Base-by-base conservation (phyloP, 2,888 invertebrate species). In the Auanema sp. region DNA sequence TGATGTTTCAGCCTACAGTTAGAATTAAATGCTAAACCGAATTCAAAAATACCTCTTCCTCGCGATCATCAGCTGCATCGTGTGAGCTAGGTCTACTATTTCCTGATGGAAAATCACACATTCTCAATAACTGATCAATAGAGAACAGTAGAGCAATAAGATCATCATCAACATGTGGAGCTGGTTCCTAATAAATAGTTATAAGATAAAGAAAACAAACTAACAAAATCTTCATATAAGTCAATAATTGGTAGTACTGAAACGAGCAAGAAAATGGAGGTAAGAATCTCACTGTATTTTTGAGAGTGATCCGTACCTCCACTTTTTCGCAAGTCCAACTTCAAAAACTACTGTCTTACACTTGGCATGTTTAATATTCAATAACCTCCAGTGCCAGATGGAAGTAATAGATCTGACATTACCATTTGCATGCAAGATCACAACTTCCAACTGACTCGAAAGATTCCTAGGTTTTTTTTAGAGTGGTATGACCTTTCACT, bases 231-330 rank as follows among this genome's bases (percentile, higher is more conserved):
- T 33, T 33, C 33, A 33, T 33, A 33, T 33, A 33, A 33, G 33
- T 33, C 33, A 33, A 33, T 33, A 33, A 33, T 33, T 33, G 33
- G 33, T 8, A 33, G 33, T 33, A 33, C 33, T 33, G 16, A 5
- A 16, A 55, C 41, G 8, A 23, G 25, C 65, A 24, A 62, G 64
- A 60, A 66, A 69, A 68, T 71, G 76, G 69, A 76, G 69, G 67
- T 58, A 54, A 55, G 69, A 71, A 71, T 75, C 73, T 71, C 69
- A 71, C 72, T 73, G 59, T 33, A 47, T 41, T 24, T 23, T 12
- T 16, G 21, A 56, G 66, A 43, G 54, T 44, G 63, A 60, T 64
- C 42, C 64, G n/a, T 18, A 23, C 52, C 66, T 66, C 66, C 66
- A 66, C 60, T 64, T 66, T 25, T 64, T 44, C 24, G 54, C 16